These are phyloP conservation scores for Sardina pilchardus DNA, from an alignment of 2,113 vertebrate species.

Conservation along the genomic window DNA sequence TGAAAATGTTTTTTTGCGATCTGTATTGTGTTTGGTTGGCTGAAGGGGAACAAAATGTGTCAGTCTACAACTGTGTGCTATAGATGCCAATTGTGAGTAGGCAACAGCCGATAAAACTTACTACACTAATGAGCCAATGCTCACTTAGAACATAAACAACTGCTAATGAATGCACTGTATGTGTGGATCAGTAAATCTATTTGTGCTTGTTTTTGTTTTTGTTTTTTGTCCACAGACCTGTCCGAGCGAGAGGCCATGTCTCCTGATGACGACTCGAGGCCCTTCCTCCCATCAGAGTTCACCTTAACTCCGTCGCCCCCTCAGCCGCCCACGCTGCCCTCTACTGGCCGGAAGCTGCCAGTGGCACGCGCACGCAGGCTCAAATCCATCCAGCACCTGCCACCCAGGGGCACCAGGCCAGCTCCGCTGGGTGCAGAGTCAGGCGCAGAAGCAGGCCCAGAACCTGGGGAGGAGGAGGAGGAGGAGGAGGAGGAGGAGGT, in stretches of 20 bases:
- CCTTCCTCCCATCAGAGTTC: constrained; percentile 60
- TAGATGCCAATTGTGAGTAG: neutral
- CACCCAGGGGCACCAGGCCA: neutral
- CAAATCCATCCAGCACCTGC: constrained; percentile 53
- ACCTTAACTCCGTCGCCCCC: constrained; percentile 69
- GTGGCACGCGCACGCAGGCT: constrained; percentile 62
- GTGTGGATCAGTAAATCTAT: neutral
- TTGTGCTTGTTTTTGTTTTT: neutral
- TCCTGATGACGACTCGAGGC: constrained; percentile 37
- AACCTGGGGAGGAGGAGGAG: neutral
- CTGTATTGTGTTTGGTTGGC: no score
- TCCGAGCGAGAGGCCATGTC: constrained; percentile 30
- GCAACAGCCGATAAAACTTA: neutral
- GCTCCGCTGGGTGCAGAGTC: neutral
- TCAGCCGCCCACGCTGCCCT: constrained; percentile 24
- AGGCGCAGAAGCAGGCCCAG: neutral
- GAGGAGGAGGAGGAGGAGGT: neutral
- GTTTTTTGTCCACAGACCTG: constrained; percentile 45
- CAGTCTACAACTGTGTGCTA: neutral
- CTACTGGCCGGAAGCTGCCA: constrained; percentile 41
- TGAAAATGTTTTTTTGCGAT: no score
- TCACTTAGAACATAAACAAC: no score
- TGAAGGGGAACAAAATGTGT: no score
- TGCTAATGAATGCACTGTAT: neutral
- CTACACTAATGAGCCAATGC: neutral